These are phyloP conservation scores for Chaetodon auriga DNA, from an alignment of 2,113 vertebrate genomes.

Conservation along the genomic window DNA sequence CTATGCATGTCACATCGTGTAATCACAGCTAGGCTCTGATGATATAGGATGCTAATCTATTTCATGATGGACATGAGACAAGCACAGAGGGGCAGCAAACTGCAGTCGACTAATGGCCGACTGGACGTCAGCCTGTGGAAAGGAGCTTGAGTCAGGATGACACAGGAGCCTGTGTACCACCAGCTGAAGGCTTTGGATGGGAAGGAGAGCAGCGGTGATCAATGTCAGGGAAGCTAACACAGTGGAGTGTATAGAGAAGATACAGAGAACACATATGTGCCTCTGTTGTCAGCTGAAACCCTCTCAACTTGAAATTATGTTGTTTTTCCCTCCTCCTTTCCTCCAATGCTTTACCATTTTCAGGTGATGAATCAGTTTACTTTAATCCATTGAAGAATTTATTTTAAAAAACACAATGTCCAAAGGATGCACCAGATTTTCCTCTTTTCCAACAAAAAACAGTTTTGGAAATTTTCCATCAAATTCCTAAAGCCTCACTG, in stretches of 20 bases:
- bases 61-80: constrained; percentile 3
- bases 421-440: not conserved
- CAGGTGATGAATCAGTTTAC: not conserved
- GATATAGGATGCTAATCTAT: constrained; percentile 31
- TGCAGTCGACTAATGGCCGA: constrained; percentile 1
- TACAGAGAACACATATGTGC: not conserved
- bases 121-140: constrained; percentile 8
- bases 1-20: constrained; percentile 18
- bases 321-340: not conserved
- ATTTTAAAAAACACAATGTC: constrained; percentile 1
- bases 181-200: constrained; percentile 7
- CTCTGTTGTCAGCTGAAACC: not conserved
- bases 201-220: constrained; percentile 12
- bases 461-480: not conserved
- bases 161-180: not conserved
- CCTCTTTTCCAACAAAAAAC: not conserved
- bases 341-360: not conserved
- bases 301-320: not conserved
- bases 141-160: constrained; percentile 24
- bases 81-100: not conserved
- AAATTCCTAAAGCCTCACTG: not conserved
- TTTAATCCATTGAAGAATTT: constrained; percentile 3
- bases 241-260: not conserved
- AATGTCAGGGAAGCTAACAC: constrained; percentile 2
- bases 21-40: constrained; percentile 7